phyloP scores from a whole-genome alignment of 2,113 vertebrate genomes.

The Carassius carassius region DNA sequence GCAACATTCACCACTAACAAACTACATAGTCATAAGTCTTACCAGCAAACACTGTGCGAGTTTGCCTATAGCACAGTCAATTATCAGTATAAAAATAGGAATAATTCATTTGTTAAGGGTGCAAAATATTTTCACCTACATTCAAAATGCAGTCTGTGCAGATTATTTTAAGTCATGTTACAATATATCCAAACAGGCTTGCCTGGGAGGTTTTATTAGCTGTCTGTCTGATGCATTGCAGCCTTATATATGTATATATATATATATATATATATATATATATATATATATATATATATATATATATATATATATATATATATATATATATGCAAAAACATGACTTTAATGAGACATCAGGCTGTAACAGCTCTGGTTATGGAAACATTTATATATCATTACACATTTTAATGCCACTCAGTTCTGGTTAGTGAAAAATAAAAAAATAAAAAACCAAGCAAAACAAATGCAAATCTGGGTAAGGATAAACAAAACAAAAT shows the following conservation, averaged over 20 bases:
- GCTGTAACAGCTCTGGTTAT: background rate
- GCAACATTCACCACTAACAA: slow-evolving; percentile 13
- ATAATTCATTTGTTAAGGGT: background rate
- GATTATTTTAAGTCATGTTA: slow-evolving; percentile 29
- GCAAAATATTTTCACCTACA: background rate
- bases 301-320: no score
- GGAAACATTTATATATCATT: background rate
- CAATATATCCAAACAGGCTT: background rate
- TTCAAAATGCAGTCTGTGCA: background rate
- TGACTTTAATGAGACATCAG: slow-evolving; percentile 19
- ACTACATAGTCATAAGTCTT: slow-evolving; percentile 12
- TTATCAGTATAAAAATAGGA: background rate
- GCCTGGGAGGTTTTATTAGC: background rate
- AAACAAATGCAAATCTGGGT: background rate
- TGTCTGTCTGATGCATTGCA: slow-evolving; percentile 5
- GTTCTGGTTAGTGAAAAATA: background rate
- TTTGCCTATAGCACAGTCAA: background rate
- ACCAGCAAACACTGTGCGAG: no score
- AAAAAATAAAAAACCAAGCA: background rate
- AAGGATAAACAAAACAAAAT: background rate
- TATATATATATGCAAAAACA: no score
- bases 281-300: no score
- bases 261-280: no score
- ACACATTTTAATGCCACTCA: no score
- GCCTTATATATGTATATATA: no score